Base-by-base conservation (phyloP, 2,888 invertebrate species). In the Tetranychus piercei region DNA sequence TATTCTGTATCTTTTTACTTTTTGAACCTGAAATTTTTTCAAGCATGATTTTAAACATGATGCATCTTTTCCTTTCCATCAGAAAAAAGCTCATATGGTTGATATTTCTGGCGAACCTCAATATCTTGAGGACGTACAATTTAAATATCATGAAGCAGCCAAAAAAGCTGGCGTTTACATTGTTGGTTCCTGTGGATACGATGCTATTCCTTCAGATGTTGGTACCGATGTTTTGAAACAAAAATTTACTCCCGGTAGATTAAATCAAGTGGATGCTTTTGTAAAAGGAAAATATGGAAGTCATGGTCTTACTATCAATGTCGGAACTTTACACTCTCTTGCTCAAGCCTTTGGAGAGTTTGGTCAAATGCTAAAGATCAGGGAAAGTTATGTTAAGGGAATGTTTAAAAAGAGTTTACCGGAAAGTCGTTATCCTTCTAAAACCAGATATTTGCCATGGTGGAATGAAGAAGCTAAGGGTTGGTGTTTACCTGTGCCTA, bases 91-190 rank as follows among this genome's bases (percentile, higher is more conserved):
- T 0, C 89, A 92, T 84, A 90, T 95, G 81, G 88, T 99, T 9
- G 97, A 97, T 82, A 89, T 97, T 65, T 90, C 89, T 80, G 96
- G 94, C 7, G 96, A 97, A 82, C 91, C 94, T 0, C 87, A 89
- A 89, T 94, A 87, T 81, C 88, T 94, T 83, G 93, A 94, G 82
- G 83, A 83, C 44, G 91, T 92, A 87, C 91, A 92, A 81, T 82
- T 93, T 76, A 85, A 89, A 78, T 94, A 94, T 82, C 84, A 89
- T 79, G 85, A 87, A 45, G 79, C 81, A 74, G 85, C 85, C 6
- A 77, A 78, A 74, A 78, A 79, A 66, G 78, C 79, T 22, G 89
- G 89, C n/a, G 87, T 92, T 20, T 71, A 71, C 20, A 76, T 79
- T 23, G 85, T 96, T 9, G 92, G 91, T 78, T 89, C 94, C 1